Base-by-base conservation (phyloP, 2,113 vertebrate genomes). In the Reinhardtius hippoglossoides region DNA sequence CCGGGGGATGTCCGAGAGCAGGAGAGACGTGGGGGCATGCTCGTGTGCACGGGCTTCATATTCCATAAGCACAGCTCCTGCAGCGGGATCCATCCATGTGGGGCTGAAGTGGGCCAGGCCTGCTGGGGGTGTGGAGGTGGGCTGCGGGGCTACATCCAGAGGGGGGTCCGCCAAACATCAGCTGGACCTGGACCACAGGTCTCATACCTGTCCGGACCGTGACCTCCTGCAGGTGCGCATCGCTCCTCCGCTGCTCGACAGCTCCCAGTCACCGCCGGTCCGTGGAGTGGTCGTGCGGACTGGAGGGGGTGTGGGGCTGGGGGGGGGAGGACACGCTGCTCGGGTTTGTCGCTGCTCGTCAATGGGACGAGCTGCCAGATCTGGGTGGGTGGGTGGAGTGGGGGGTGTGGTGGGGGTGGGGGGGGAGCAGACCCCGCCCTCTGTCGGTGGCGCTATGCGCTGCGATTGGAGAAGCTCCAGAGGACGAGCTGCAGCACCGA, bases 401-500 rank as follows among this genome's bases (percentile, higher is more conserved):
- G 4, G 59, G 48, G n/a, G 31, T 65, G 26, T 27, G n/a, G n/a
- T 27, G 4, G 73, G 71, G 55, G 20, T n/a, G n/a, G 40, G 54
- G 66, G 71, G 61, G 14, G 75, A 40, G 5, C 12, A 88, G 91
- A 82, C 90, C 80, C 89, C 91, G 89, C 90, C 94, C 88, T 80
- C 84, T 42, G 5, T 20, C n/a, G 73, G 76, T 82, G 70, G 84
- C 63, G 76, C 88, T 85, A 83, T 83, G 86, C 71, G 66, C 75
- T 80, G 76, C 64, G 87, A 94, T 95, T 95, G 94, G 94, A 83
- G 63, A 56, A 57, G 26, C 68, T 87, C 83, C 87, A 83, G 86
- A 82, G 81, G 83, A 76, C 79, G 85, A n/a, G 92, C 83, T 92
- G 89, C 88, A 65, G 69, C 88, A 90, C 82, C 75, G 84, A 84